These are phyloP conservation scores for Cladopsammia gracilis DNA, from an alignment of 64 coral and sea anemone genomes.

Conservation along the genomic window DNA sequence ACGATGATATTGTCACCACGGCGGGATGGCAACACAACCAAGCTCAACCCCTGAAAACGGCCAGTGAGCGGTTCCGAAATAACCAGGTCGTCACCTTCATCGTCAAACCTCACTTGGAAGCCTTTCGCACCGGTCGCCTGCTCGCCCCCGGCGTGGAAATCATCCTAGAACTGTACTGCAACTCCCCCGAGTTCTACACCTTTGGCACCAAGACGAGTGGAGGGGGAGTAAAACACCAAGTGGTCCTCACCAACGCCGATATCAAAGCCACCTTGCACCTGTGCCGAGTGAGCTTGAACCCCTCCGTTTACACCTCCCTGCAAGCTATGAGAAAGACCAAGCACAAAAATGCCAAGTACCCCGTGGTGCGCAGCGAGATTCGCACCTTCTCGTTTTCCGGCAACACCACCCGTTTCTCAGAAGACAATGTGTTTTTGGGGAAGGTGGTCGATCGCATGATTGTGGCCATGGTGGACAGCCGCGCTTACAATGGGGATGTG, in stretches of 20 bases:
- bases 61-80: not conserved
- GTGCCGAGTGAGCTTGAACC: constrained; percentile 12
- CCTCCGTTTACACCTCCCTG: not conserved
- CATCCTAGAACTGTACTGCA: not conserved
- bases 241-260: not conserved
- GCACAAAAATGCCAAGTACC: not conserved
- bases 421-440: not conserved
- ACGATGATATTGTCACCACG: not conserved
- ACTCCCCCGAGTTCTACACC: not conserved
- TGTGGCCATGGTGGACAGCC: constrained; percentile 22
- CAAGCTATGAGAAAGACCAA: not conserved
- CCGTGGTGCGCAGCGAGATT: constrained; percentile 21
- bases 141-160: not conserved
- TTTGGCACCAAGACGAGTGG: not conserved
- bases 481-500: not conserved
- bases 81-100: not conserved
- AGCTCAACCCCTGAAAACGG: not conserved
- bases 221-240: not conserved
- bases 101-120: not conserved
- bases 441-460: constrained; percentile 34
- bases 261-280: constrained; percentile 3
- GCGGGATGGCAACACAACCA: no score
- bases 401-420: not conserved
- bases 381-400: not conserved
- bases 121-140: not conserved